These are phyloP conservation scores for Pseudocheirus occidentalis DNA, from an alignment of 2,797 vertebrate species.

Conservation along the genomic window DNA sequence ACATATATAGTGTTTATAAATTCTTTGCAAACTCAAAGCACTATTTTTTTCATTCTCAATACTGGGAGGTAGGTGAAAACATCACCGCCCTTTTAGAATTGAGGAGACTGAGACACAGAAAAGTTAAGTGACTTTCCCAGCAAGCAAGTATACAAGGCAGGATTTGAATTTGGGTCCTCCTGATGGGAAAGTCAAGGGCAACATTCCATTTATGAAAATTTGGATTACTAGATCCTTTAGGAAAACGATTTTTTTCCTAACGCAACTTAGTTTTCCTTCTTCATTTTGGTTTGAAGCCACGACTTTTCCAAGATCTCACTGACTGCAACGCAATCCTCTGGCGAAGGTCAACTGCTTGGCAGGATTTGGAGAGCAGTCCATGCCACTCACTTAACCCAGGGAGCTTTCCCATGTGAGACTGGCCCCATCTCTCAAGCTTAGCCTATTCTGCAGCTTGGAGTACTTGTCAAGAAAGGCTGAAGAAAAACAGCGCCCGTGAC, in stretches of 20 bases:
- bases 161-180: background rate
- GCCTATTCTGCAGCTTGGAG: background rate
- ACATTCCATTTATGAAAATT: background rate
- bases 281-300: background rate
- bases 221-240: background rate
- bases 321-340: background rate
- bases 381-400: background rate
- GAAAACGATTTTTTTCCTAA: background rate
- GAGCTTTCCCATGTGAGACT: background rate
- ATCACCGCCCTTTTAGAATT: background rate
- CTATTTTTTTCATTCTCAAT: background rate
- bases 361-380: background rate
- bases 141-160: background rate
- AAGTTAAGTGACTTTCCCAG: background rate
- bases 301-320: background rate
- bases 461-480: background rate
- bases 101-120: background rate
- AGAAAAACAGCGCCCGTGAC: background rate
- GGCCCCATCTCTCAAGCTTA: background rate
- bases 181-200: background rate
- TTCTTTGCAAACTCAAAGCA: too few species aligned
- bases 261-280: background rate
- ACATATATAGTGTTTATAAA: background rate
- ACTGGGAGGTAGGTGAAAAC: background rate
- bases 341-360: background rate